A percentile compares a stretch with the other conserved stretches of the same genome.
Evolutionary conservation across 2,113 vertebrate species (phyloP).

Genomic region (Alces alces): DNA sequence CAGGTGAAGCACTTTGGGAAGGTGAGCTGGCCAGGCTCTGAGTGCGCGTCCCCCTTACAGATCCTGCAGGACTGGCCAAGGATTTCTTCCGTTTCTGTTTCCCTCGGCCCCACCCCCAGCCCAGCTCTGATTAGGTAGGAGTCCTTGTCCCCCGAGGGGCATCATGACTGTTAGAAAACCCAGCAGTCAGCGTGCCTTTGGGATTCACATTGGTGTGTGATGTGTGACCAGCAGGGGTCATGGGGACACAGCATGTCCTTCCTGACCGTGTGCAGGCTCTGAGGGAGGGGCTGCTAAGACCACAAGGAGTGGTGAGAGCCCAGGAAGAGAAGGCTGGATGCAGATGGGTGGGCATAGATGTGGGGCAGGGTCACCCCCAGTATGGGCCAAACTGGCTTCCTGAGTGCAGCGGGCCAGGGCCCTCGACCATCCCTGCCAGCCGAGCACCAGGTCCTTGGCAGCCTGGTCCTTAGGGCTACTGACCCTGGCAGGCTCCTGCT

Average conservation of each 20-base stretch:
- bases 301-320: neutral
- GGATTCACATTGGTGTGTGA: neutral
- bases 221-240: neutral
- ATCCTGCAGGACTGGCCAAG: neutral
- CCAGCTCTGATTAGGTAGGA: neutral
- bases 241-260: neutral
- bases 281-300: neutral
- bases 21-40: neutral
- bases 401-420: fast-evolving
- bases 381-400: fast-evolving
- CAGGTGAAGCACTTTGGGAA: neutral
- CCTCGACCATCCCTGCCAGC: fast-evolving
- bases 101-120: neutral
- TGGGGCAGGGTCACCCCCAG: neutral
- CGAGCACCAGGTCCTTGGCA: neutral
- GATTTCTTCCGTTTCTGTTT: too few relatives aligned
- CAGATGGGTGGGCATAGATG: neutral
- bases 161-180: fast-evolving
- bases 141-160: neutral
- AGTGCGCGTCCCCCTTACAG: fast-evolving
- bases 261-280: fast-evolving
- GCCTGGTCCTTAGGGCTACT: neutral
- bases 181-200: fast-evolving
- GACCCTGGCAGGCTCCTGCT: too few relatives aligned
- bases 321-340: neutral